Evolutionary conservation across 2,888 invertebrate species (phyloP), one percentile per base, ranked within the genome.

Genomic region (Orthosia incerta): DNA sequence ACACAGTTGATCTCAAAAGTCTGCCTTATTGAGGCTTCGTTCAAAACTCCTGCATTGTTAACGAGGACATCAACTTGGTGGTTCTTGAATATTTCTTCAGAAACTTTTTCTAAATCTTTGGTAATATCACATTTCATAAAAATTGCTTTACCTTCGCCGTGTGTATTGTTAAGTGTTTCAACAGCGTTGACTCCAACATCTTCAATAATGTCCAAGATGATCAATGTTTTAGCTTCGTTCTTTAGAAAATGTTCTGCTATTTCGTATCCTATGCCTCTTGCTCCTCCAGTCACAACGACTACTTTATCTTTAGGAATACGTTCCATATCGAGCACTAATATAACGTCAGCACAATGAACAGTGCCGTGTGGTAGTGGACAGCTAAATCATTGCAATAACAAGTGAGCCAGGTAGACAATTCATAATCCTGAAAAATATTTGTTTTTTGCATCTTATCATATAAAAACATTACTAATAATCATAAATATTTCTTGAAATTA

Each of bases 81-180:
- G 26, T 76, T 74, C 5, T 85, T 26, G 0, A 87, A 75, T 20
- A 91, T 85, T 39, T 88, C 86, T 55, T 91, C 88, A 15, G 92
- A 95, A 1, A 93, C 91, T 4, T 68, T 57, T 88, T 95, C 92
- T 66, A 97, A 88, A 70, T 97, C 92, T 31, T 78, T 94, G 0
- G 94, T 92, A 1, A 97, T 96, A 65, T 97, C 96, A 70, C 95
- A 94, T 74, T 93, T 92, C 50, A 96, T 89, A 81, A 95, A 97
- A n/a, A 93, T 86, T 0, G 93, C 94, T 75, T 91, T 94, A 9
- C 91, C 89, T 12, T 88, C 82, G 2, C 97, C 97, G 65, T 94
- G 94, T 80, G 93, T 92, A 0, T 90, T 80, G n/a, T 93, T 94
- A 0, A 97, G 85, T 31, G 89, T 89, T 56, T 91, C 89, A 0